Evolutionary conservation across 2,888 invertebrate species (phyloP).

Genomic region (Dolomedes plantarius): DNA sequence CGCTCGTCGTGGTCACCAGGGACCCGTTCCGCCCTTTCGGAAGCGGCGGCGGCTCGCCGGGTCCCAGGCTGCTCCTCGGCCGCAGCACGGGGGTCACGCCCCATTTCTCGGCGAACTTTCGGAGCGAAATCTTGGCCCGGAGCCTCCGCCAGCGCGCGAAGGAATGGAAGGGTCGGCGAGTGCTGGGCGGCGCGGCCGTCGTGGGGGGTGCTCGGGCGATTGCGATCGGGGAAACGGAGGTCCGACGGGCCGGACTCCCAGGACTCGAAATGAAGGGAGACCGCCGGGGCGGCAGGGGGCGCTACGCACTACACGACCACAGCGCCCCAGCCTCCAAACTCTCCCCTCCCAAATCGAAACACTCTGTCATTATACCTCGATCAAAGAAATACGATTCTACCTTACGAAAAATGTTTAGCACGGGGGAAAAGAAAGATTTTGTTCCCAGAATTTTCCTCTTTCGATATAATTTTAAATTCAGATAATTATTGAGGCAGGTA

Average conservation of each 20-base stretch:
- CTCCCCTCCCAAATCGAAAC: neutral
- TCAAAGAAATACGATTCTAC: too few species aligned
- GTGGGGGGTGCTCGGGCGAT: slow-evolving; percentile 28
- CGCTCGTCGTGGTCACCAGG: neutral
- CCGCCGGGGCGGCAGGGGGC: slow-evolving; percentile 37
- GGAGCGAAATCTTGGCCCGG: slow-evolving; percentile 93
- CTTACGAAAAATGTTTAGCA: too few species aligned
- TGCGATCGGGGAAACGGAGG: slow-evolving; percentile 20
- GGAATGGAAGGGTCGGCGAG: slow-evolving; percentile 45
- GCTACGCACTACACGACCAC: slow-evolving; percentile 25
- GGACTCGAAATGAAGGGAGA: slow-evolving; percentile 34
- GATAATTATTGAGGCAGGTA: too few species aligned
- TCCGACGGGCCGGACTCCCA: slow-evolving; percentile 43
- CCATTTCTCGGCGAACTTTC: slow-evolving; percentile 98
- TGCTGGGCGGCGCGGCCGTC: slow-evolving; percentile 33
- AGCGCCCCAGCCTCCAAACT: slow-evolving; percentile 6
- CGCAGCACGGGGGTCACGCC: slow-evolving; percentile 98
- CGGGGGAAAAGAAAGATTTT: too few species aligned
- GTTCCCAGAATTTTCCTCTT: too few species aligned
- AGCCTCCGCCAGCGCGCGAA: slow-evolving; percentile 69
- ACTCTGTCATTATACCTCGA: too few species aligned
- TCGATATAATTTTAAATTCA: too few species aligned
- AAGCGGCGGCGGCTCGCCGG: neutral
- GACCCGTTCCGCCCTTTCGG: slow-evolving; percentile 8
- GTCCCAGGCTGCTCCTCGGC: slow-evolving; percentile 84